A percentile compares a stretch with the other conserved stretches of the same genome.
phyloP scores from a whole-genome alignment of 2,113 vertebrate genomes.

The Urocolius indicus region DNA sequence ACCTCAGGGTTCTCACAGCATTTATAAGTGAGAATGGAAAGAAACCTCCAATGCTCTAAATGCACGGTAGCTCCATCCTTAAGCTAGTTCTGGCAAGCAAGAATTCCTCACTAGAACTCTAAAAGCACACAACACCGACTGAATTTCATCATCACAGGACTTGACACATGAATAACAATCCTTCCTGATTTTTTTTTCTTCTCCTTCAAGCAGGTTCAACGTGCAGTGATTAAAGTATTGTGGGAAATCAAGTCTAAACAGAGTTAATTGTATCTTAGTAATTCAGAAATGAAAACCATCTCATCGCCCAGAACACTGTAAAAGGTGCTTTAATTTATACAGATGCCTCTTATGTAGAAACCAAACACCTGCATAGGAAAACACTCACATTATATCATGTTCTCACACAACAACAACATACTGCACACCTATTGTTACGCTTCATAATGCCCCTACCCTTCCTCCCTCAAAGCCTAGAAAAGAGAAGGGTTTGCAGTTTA shows the following conservation, averaged over 20 bases:
- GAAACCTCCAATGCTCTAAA: not conserved
- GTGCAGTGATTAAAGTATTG: not conserved
- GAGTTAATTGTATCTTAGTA: not conserved
- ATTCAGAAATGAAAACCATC: not conserved
- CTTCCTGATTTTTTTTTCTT: not conserved
- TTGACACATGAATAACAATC: not conserved
- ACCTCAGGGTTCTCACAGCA: not conserved
- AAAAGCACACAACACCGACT: not conserved
- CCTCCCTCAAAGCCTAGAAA: not conserved
- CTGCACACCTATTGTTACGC: not conserved
- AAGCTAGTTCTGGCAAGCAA: not conserved
- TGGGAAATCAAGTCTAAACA: conserved; percentile 2
- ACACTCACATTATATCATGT: not conserved
- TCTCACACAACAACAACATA: not conserved
- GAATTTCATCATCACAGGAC: not conserved
- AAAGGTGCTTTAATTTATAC: not conserved
- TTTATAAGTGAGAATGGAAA: not conserved
- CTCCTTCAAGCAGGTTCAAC: not conserved
- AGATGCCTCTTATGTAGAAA: not conserved
- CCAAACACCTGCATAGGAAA: not conserved
- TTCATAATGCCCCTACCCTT: not conserved
- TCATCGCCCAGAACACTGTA: not conserved
- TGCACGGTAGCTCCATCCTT: not conserved
- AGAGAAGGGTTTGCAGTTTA: not conserved
- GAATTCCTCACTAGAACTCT: not conserved